Evolutionary conservation across 2,797 vertebrate genomes (phyloP).

Genomic region (Enteromius afrohamiltoni): DNA sequence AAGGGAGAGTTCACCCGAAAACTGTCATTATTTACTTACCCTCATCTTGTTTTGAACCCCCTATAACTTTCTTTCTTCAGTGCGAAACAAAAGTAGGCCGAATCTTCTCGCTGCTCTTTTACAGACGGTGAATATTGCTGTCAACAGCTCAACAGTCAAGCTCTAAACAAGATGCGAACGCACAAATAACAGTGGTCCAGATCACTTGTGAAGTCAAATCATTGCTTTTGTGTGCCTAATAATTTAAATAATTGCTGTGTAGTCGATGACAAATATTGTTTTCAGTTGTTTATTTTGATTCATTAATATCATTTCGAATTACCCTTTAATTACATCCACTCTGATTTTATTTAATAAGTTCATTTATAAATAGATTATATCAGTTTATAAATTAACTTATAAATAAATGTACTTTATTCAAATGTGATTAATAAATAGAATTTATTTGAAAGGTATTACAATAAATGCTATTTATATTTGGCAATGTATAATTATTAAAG

Average conservation of each 20-base stretch:
- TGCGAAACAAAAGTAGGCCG: constrained; percentile 4
- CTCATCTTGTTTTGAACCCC: neutral
- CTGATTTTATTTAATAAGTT: neutral
- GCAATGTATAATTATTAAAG: neutral
- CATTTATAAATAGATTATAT: neutral
- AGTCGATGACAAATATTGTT: neutral
- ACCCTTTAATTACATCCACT: neutral
- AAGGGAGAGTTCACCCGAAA: neutral
- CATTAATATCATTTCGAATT: neutral
- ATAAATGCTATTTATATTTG: neutral
- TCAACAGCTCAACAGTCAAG: neutral
- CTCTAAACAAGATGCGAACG: neutral
- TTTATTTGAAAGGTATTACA: neutral
- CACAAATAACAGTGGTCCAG: neutral
- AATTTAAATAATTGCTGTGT: neutral
- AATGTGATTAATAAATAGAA: neutral
- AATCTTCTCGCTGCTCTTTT: neutral
- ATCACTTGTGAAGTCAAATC: neutral
- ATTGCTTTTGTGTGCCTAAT: neutral
- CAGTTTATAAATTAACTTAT: neutral
- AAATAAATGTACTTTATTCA: neutral
- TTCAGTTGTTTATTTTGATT: neutral
- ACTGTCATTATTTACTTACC: neutral
- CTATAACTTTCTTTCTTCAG: neutral
- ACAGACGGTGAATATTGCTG: neutral